Evolutionary conservation across 2,888 invertebrate genomes (phyloP), one percentile per base, ranked within the genome.

Genomic region (Antheraea assamensis): DNA sequence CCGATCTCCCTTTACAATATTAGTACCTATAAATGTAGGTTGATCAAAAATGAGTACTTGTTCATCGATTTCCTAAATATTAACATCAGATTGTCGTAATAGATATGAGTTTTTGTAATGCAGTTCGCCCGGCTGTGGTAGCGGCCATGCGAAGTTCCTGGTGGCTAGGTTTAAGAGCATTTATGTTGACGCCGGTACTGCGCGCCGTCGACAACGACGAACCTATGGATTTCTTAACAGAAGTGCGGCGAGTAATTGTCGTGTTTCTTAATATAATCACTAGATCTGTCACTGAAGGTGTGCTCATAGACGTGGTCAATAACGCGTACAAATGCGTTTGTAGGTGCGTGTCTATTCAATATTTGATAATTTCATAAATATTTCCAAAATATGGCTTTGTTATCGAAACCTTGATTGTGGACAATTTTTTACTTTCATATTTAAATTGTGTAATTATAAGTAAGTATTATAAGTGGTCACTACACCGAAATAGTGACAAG

Each of bases 201-300:
- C 91, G 95, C 31, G 95, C 96, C 0, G 95, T 96, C 3, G 96
- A 96, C 77, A 94, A 95, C 78, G 95, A 96, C 75, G 96, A 97
- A 82, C 96, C 97, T 0, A 89, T 97, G 79, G 97, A 97, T 79
- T 97, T 96, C 85, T 88, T 97, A 13, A 97, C 97, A 0, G 97
- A 97, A 88, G 96, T 97, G 89, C 95, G 97, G 64, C 95, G 96
- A 76, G 96, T 97, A 7, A 96, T 96, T 0, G 96, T 97, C 35
- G 93, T 97, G 10, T 97, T 97, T 81, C 94, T 96, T 17, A 96
- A 96, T 79, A 92, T 97, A 15, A 90, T 96, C 70, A 94, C 94
- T 0, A 82, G 84, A 58, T 83, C 89, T 1, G 85, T 92, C 3
- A 87, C 90, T 1, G 90, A 92, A 31, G 84, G 83, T 24, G 88